Percentiles rank a stretch among this genome's conserved stretches.
Evolutionary conservation across 2,113 vertebrate genomes (phyloP).

Genomic region (Anoplopoma fimbria): DNA sequence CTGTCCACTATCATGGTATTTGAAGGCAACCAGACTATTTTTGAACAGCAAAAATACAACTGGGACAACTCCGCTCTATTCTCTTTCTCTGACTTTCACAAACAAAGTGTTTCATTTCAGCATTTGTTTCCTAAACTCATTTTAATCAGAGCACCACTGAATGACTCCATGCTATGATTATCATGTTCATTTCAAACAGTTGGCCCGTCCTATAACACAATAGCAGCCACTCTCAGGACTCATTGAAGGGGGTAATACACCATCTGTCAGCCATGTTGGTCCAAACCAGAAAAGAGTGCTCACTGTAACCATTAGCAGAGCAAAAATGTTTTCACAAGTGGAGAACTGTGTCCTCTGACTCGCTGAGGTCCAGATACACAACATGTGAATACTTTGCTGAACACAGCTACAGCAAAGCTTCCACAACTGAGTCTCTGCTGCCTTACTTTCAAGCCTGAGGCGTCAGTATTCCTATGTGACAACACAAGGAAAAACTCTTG

Average conservation of each 20-base stretch:
- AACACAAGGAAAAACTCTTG: slow-evolving; percentile 14
- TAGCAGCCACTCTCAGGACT: slow-evolving; percentile 59
- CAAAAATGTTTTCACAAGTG: slow-evolving; percentile 44
- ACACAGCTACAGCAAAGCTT: slow-evolving; percentile 18
- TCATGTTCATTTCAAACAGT: slow-evolving; percentile 68
- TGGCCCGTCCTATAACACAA: slow-evolving; percentile 55
- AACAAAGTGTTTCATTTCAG: slow-evolving; percentile 45
- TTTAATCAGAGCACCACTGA: slow-evolving; percentile 46
- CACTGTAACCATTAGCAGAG: slow-evolving; percentile 56
- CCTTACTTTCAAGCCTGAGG: slow-evolving; percentile 34
- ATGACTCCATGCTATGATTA: slow-evolving; percentile 54
- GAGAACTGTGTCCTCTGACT: slow-evolving; percentile 37
- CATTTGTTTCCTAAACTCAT: slow-evolving; percentile 30
- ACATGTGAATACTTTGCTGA: slow-evolving; percentile 18
- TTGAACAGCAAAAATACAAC: slow-evolving; percentile 65
- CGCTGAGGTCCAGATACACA: slow-evolving; percentile 15
- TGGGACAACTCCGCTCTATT: slow-evolving; percentile 60
- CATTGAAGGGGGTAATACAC: slow-evolving; percentile 56
- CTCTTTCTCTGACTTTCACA: slow-evolving; percentile 65
- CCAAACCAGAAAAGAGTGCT: slow-evolving; percentile 59
- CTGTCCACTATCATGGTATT: slow-evolving; percentile 54
- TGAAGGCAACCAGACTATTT: slow-evolving; percentile 71
- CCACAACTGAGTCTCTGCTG: slow-evolving; percentile 42
- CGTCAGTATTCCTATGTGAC: slow-evolving; percentile 20
- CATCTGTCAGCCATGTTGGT: slow-evolving; percentile 74